Base-by-base conservation (phyloP, 2,797 vertebrate genomes). In the Notamacropus eugenii region DNA sequence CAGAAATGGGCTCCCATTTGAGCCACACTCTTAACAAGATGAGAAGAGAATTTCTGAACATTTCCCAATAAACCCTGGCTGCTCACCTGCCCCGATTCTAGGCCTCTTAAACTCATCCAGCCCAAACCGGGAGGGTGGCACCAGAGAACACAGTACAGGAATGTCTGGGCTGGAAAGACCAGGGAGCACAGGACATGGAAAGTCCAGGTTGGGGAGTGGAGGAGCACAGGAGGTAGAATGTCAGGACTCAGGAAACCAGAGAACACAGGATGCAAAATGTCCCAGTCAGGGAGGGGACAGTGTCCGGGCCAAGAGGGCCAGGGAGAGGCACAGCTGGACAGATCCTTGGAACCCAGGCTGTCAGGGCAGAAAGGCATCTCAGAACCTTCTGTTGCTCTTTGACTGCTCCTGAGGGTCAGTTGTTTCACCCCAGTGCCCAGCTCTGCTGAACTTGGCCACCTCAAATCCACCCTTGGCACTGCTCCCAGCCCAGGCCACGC, bases 371-470 rank as follows among this genome's bases (percentile, higher is more conserved):
- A 74, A 74, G 67, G 19, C 10, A 13, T 2, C 67, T 74, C 5
- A 62, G 59, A 62, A 4, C 29, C 59, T 12, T 62, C 59, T 34
- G 31, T 4, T 14, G 29, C 31, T 4, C 10, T 11, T 4, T 91
- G 54, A 13, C 5, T 13, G 34, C 46, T 90, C 40, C 29, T 4
- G 46, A 34, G 58, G 52, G 52, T 34, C 56, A 16, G 55, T 16
- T 40, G 22, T 0, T 56, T 91, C 0, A 22, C 67, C 92, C 58
- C 4, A 0, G 13, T 50, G 19, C 92, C 59, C 31, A 3, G 22
- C 54, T 24, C 56, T 27, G 24, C 22, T 31, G 58, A 34, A 1
- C 5, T 46, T 0, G 0, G 58, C 1, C n/a, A 46, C 55, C 90
- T 0, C 4, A 34, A 91, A 91, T 55, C n/a, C 1, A 10, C 0